Base-by-base conservation (phyloP, 2,888 invertebrate species). In the Watsonalla binaria region DNA sequence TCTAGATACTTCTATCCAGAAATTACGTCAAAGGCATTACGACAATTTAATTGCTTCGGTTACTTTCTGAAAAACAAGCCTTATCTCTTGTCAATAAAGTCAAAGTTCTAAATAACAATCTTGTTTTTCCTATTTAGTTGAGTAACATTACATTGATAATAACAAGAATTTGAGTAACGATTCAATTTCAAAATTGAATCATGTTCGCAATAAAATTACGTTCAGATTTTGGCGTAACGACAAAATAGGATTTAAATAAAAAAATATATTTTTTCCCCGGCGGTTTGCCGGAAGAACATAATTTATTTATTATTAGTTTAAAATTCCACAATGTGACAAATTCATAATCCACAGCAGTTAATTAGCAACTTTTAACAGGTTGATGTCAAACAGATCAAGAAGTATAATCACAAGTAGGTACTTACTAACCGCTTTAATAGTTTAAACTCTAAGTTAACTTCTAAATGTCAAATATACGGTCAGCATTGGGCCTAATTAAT, bases 241-340 rank as follows among this genome's bases (percentile, higher is more conserved):
- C 24, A 24, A 24, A 24, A 24, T 2, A 24, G 24, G 24, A 24
- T 5, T 47, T 13, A 5, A 52, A 56, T 59, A 63, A 78, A 81
- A 80, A 72, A 74, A 78, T 78, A 68, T 59, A 60, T 60, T 48
- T 58, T 65, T 74, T 72, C 76, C 79, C 82, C 82, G 78, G 74
- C 73, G 72, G 57, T 71, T 68, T 67, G 69, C 72, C 77, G 77
- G 82, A 78, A 80, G 70, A 77, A 82, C 76, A 81, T 82, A 77
- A 76, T 88, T 87, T 85, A 85, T 73, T 68, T 78, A 78, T 87
- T 87, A 82, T 88, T 87, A 82, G 81, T 84, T 84, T 83, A 74
- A 87, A 90, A 88, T 86, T 87, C 77, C 85, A 88, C 84, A 86
- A 85, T 84, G 80, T 81, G 83, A 84, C 80, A 83, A 82, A 80